Evolutionary conservation across 2,888 invertebrate species (phyloP).

Genomic region (Diploptera punctata): DNA sequence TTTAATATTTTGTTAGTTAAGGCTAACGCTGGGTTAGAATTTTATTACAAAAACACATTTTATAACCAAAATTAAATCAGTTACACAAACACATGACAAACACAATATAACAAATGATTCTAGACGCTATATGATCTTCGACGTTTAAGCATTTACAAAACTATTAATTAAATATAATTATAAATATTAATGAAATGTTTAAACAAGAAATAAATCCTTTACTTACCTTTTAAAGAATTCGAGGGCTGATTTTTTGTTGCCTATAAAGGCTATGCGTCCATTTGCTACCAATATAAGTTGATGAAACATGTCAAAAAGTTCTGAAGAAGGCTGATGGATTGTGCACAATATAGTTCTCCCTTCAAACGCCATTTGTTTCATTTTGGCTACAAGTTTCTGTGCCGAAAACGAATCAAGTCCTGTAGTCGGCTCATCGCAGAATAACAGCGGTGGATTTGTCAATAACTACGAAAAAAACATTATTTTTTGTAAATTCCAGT

Average conservation of each 20-base stretch:
- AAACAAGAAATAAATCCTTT: no score
- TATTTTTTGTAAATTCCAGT: no score
- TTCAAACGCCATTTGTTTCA: slow-evolving; percentile 71
- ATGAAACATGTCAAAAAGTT: slow-evolving; percentile 84
- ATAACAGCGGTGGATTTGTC: slow-evolving; percentile 89
- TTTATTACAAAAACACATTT: no score
- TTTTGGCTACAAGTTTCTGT: slow-evolving; percentile 76
- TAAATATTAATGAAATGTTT: no score
- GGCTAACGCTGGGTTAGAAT: no score
- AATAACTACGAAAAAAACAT: slow-evolving; percentile 64
- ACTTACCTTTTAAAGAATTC: slow-evolving; percentile 73
- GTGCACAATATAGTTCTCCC: slow-evolving; percentile 91
- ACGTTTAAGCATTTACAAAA: no score
- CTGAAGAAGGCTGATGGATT: slow-evolving; percentile 93
- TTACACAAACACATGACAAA: no score
- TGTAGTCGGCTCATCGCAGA: slow-evolving; percentile 97
- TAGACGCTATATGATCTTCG: no score
- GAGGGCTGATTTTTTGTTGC: slow-evolving; percentile 68
- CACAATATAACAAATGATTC: no score
- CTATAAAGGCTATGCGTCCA: slow-evolving; percentile 86
- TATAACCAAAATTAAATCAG: no score
- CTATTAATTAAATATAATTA: no score
- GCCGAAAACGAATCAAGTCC: slow-evolving; percentile 94
- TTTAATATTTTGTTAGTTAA: no score
- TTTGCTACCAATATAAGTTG: slow-evolving; percentile 78